Evolutionary conservation across 1,140 invertebrate genomes (phyloP).

Genomic region (Phenacoccus solenopsis): DNA sequence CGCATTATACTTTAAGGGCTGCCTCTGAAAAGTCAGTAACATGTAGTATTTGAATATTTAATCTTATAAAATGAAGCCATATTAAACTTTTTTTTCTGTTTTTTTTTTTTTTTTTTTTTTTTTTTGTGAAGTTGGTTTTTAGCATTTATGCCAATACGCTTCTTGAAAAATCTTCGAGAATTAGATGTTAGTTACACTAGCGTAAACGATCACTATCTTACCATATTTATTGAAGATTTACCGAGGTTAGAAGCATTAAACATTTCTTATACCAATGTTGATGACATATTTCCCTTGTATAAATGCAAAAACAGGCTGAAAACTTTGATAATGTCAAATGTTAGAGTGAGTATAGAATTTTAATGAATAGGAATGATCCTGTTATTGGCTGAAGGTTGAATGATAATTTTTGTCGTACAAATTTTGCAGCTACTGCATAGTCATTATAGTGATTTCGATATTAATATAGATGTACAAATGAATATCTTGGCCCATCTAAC

Average conservation of each 20-base stretch:
- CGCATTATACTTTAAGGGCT: slow-evolving; percentile 25
- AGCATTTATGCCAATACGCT: slow-evolving; percentile 27
- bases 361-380: too few relatives aligned
- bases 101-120: too few relatives aligned
- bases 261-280: slow-evolving; percentile 54
- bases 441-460: background rate
- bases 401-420: too few relatives aligned
- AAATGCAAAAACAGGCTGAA: slow-evolving; percentile 48
- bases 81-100: background rate
- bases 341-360: slow-evolving; percentile 36
- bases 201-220: slow-evolving; percentile 38
- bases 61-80: background rate
- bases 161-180: slow-evolving; percentile 46
- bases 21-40: background rate
- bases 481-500: slow-evolving; percentile 32
- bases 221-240: slow-evolving; percentile 56
- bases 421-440: background rate
- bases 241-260: slow-evolving; percentile 51
- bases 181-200: slow-evolving; percentile 61
- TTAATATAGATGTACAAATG: background rate
- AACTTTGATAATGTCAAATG: slow-evolving; percentile 50
- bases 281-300: slow-evolving; percentile 49
- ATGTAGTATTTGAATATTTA: background rate
- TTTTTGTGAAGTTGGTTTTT: background rate
- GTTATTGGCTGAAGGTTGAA: too few relatives aligned